Evolutionary conservation across 2,113 vertebrate species (phyloP), one percentile per base, ranked within the genome.

Genomic region (Falco punctatus): DNA sequence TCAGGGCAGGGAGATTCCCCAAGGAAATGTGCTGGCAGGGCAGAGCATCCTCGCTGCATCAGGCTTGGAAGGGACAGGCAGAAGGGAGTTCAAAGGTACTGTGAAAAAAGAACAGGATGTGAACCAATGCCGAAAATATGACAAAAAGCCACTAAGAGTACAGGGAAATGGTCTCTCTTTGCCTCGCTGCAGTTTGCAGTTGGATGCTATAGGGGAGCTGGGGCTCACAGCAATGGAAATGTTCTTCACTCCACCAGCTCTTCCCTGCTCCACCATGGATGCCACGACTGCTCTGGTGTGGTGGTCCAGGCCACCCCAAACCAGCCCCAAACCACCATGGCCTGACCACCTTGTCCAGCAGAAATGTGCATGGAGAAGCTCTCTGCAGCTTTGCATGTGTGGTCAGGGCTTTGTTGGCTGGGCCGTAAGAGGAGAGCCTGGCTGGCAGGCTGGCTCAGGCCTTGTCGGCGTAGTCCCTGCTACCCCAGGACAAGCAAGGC

Each of bases 291-390:
- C 35, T 40, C n/a, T 48, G 11, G 0, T 52, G 33, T 35, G 24
- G 10, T 2, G 2, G 19, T 15, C 35, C 59, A 87, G 73, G 23
- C 81, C 0, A 0, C 9, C 30, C 18, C 0, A 0, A 77, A 16
- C 30, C 18, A 73, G 16, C 30, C 44, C 13, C 54, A 73, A 44
- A 18, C 7, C 30, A 46, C 32, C 12, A 5, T 4, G 12, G 21
- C 54, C 54, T 40, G 54, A 70, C 5, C 6, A 40, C 20, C n/a
- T 72, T 35, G n/a, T 44, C 27, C 40, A 66, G 54, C 17, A 72
- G 64, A 88, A 54, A 24, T 11, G 15, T 48, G 16, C 21, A 28
- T 2, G 9, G 28, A 74, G 52, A 49, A 79, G 38, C 18, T 67
- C 46, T 48, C 74, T 80, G 44, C 30, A 71, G 42, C 10, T 62